Evolutionary conservation across 2,888 invertebrate genomes (phyloP), one percentile per base, ranked within the genome.

Genomic region (Osmoderma eremita): DNA sequence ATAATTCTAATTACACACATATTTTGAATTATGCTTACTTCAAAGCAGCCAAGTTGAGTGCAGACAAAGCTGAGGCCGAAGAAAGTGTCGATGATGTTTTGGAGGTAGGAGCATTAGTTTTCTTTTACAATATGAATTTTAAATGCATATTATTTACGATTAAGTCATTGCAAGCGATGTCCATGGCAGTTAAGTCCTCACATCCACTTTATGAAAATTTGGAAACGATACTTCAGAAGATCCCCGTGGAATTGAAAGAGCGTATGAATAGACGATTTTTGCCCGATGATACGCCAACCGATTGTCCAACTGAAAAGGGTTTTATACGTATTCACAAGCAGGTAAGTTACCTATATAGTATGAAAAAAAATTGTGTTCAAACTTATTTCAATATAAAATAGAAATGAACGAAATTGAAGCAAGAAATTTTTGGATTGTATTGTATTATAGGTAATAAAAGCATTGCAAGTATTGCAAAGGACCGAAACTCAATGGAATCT

Each of bases 1-100:
- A 95, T 78, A 90, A 91, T 75, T 92, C 95, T 2, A 93, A 93
- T 79, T 90, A 91, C 69, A 93, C 92, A 50, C 92, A 94, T 76
- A 91, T 91, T 54, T 84, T 97, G 65, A 91, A 91, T 66, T 91
- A 93, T 75, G 91, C 93, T 41, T 97, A 97, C 79, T 98, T 98
- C 80, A 95, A 95, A 83, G 91, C 94, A 67, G 94, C 98, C 4
- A 98, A 98, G 81, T 83, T 98, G 38, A 95, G 94, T 80, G 91
- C 93, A 1, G 98, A 98, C 78, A 96, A 95, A 80, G 94, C 94
- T 76, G 98, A 99, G 83, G 97, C 98, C 2, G 98, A 99, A 81
- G 98, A 98, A 83, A 92, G 91, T 70, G 90, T 99, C 0, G 97
- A 98, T 81, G 97, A 98, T 84, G 91, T 97, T 71, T 85, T 98